A percentile compares a stretch with the other conserved stretches of the same genome.
These are phyloP conservation scores for Gerris lacustris DNA, from an alignment of 2,888 invertebrate species.

Conservation along the genomic window DNA sequence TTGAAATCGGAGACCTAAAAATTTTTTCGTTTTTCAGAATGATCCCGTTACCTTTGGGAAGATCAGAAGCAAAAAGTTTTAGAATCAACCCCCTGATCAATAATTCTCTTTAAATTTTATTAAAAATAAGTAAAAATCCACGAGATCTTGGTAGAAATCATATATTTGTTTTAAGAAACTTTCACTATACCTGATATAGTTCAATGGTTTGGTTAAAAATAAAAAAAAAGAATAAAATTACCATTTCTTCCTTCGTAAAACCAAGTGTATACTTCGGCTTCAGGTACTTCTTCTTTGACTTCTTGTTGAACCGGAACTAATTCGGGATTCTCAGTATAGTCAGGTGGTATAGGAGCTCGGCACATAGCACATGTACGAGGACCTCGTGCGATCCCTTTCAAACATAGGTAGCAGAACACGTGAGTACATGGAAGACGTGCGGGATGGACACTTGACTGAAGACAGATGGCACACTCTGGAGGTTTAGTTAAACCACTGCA, in stretches of 20 bases:
- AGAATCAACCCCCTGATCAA: no score
- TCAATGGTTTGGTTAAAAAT: no score
- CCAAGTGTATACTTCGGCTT: constrained; percentile 70
- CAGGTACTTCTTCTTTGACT: constrained; percentile 38
- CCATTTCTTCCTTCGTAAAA: constrained; percentile 91
- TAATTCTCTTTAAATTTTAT: no score
- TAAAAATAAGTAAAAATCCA: no score
- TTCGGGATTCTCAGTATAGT: constrained; percentile 75
- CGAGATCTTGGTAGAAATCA: no score
- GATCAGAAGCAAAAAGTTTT: no score
- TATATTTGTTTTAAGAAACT: no score
- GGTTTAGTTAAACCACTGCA: constrained; percentile 6
- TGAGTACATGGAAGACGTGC: constrained; percentile 87
- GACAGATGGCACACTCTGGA: constrained; percentile 80
- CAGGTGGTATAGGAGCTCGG: constrained; percentile 73
- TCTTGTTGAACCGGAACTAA: constrained; percentile 44
- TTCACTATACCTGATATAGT: no score
- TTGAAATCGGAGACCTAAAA: no score
- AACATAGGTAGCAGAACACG: constrained; percentile 88
- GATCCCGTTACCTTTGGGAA: no score
- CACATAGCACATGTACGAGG: constrained; percentile 88
- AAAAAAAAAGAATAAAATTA: constrained; percentile 36
- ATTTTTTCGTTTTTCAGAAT: no score
- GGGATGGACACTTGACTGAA: constrained; percentile 84
- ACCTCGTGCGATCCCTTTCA: constrained; percentile 81